Conservation (phyloP, 2,113 vertebrate species). For the Podilymbus podiceps region DNA sequence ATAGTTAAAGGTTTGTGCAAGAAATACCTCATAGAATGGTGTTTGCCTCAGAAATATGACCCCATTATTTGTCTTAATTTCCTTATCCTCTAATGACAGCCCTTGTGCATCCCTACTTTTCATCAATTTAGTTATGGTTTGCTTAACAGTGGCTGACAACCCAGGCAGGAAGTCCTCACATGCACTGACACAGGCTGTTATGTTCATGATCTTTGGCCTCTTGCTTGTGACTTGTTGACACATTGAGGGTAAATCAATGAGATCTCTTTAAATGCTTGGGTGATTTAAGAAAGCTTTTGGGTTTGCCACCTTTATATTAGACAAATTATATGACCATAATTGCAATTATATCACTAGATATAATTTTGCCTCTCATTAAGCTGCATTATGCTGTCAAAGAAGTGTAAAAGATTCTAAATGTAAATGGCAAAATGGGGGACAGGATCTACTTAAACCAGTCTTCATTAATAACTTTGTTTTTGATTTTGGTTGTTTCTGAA, state of each 20-base stretch:
- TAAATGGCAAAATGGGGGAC: background rate
- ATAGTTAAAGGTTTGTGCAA: background rate
- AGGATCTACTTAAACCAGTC: background rate
- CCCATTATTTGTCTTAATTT: background rate
- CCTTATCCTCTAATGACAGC: background rate
- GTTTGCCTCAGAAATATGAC: background rate
- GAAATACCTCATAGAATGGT: background rate
- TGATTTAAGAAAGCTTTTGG: background rate
- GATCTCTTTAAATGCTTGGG: background rate
- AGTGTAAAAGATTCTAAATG: background rate
- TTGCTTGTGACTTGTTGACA: background rate
- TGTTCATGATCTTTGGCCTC: background rate
- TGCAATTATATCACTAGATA: background rate
- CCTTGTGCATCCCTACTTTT: background rate
- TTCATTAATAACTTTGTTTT: background rate
- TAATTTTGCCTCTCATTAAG: background rate
- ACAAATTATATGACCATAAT: background rate
- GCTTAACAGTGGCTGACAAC: background rate
- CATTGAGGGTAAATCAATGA: background rate
- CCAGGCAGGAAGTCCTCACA: background rate
- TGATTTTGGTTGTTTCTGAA: background rate
- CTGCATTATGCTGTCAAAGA: background rate
- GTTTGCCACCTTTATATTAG: background rate
- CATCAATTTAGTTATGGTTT: background rate
- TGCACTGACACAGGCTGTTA: rapidly evolving